These are phyloP conservation scores for Macrobrachium nipponense DNA, from an alignment of 1,140 invertebrate genomes.

Conservation along the genomic window DNA sequence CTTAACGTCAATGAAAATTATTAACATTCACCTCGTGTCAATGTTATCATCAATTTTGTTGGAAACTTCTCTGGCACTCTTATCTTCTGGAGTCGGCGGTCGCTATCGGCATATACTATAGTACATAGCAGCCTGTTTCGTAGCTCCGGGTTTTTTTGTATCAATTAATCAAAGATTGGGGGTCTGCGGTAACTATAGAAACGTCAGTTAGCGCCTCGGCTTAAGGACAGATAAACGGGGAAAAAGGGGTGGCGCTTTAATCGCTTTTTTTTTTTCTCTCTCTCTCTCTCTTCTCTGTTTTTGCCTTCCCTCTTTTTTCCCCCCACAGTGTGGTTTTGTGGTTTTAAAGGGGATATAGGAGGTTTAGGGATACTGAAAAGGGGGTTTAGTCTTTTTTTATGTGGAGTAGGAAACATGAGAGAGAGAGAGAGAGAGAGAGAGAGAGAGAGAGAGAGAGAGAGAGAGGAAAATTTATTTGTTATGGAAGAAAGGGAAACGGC, in stretches of 20 bases:
- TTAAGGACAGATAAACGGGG: constrained; percentile 7
- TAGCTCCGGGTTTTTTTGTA: background rate
- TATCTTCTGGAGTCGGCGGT: too few species aligned
- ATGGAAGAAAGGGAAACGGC: background rate
- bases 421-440: background rate
- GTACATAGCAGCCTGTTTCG: too few species aligned
- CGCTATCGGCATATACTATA: too few species aligned
- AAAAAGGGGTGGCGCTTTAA: background rate
- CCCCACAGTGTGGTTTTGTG: constrained; percentile 3
- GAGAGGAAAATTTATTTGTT: background rate
- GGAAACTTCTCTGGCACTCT: too few species aligned
- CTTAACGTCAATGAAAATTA: too few species aligned
- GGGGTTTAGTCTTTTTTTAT: too few species aligned
- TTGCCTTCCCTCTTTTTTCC: too few species aligned
- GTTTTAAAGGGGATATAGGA: background rate
- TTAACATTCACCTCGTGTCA: too few species aligned
- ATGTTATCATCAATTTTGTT: too few species aligned
- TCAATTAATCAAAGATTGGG: constrained; percentile 24
- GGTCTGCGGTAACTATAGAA: background rate
- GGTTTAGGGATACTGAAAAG: background rate
- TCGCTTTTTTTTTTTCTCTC: background rate
- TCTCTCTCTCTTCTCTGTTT: too few species aligned
- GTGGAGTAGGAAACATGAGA: background rate
- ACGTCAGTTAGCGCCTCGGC: constrained; percentile 4
- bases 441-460: background rate